phyloP scores from a whole-genome alignment of 2,888 invertebrate genomes.

The Protophormia terraenovae region DNA sequence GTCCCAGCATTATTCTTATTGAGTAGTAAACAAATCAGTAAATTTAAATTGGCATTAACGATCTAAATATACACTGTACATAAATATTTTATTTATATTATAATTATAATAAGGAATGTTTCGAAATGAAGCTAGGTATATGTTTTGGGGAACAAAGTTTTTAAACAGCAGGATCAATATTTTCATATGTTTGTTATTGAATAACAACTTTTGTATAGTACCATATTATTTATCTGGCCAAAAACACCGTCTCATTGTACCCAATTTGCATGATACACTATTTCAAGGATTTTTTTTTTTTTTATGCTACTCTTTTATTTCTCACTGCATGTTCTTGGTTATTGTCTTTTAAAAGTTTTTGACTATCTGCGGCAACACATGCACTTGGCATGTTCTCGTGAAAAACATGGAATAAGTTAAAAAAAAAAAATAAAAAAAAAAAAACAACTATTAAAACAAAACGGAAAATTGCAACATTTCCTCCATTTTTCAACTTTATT shows the following conservation, averaged over 20 bases:
- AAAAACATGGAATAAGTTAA: conserved; percentile 12
- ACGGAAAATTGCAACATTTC: conserved; percentile 26
- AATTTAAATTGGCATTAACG: background rate
- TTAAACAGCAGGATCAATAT: too few species aligned
- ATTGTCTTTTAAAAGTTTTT: background rate
- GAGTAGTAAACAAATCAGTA: conserved; percentile 3
- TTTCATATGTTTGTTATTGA: background rate
- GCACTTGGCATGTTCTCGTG: conserved; percentile 30
- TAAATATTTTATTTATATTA: background rate
- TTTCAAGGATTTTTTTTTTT: background rate
- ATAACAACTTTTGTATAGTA: background rate
- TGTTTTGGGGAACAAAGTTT: too few species aligned
- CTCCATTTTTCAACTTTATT: conserved; percentile 9
- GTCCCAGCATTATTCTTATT: conserved; percentile 20
- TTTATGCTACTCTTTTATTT: background rate
- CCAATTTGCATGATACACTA: background rate
- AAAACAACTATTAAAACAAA: background rate
- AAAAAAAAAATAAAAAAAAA: background rate
- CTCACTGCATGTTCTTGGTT: background rate
- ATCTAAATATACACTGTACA: background rate
- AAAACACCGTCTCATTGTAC: background rate
- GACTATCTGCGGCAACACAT: conserved; percentile 52
- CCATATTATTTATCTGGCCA: background rate
- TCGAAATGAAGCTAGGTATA: too few species aligned
- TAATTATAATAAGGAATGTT: too few species aligned